A percentile compares a stretch with the other conserved stretches of the same genome.
These are phyloP conservation scores for Archocentrus centrarchus DNA, from an alignment of 2,113 vertebrate genomes.

Conservation along the genomic window DNA sequence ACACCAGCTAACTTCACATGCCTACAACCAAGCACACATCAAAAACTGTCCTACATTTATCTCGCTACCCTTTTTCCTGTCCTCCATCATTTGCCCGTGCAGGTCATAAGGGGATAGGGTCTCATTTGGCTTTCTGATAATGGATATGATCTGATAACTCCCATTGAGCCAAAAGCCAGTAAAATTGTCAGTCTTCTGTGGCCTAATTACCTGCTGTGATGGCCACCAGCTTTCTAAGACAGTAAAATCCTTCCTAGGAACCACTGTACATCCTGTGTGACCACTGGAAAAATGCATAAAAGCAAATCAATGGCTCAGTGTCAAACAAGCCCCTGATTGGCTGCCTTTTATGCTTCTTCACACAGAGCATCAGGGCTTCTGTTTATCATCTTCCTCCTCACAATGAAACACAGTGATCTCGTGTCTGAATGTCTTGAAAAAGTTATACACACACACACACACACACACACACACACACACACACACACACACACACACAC, in stretches of 20 bases:
- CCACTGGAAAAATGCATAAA: not conserved
- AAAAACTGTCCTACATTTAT: not conserved
- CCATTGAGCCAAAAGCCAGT: slow-evolving; percentile 19
- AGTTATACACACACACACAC: not conserved
- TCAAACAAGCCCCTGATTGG: slow-evolving; percentile 1
- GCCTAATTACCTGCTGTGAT: slow-evolving; percentile 8
- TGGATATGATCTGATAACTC: slow-evolving; percentile 32
- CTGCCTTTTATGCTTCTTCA: not conserved
- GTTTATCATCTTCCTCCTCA: not conserved
- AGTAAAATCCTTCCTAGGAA: not conserved
- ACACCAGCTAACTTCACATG: not conserved
- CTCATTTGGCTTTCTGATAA: slow-evolving; percentile 27
- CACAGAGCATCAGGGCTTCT: not conserved
- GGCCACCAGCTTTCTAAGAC: not conserved
- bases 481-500: not conserved
- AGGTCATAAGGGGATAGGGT: slow-evolving; percentile 18
- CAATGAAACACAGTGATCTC: not conserved
- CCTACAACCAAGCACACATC: not conserved
- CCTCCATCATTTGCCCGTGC: not conserved
- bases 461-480: not conserved
- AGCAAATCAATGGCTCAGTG: not conserved
- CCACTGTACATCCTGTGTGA: not conserved
- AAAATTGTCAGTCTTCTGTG: slow-evolving; percentile 1
- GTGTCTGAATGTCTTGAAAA: not conserved
- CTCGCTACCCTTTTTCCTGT: not conserved